Evolutionary conservation across 2,797 vertebrate genomes (phyloP), one percentile per base, ranked within the genome.

Genomic region (Glyptemys insculpta): DNA sequence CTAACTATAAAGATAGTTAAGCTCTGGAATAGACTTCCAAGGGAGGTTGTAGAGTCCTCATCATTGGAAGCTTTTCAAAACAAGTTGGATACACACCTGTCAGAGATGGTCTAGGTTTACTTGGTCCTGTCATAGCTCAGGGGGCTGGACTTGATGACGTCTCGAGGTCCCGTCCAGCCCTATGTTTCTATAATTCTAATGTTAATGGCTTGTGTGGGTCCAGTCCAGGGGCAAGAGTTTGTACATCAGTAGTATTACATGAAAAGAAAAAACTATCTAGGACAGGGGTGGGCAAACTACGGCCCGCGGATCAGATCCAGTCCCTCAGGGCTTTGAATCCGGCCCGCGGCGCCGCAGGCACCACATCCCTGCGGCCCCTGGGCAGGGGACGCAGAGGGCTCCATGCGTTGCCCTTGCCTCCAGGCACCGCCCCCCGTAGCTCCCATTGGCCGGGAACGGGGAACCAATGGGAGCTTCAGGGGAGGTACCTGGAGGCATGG

Each of bases 201-300:
- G 19, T 68, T 37, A 68, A 37, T 37, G 8, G 10, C 65, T 68
- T 37, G n/a, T 37, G n/a, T 23, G 19, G n/a, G 65, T 68, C 4
- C n/a, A 68, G 50, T 82, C 62, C 86, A 95, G 95, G 82, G 83
- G 29, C 84, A 95, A 94, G 56, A 93, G 79, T 72, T 56, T 81
- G 9, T 50, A 74, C 8, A n/a, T 90, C 8, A 78, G 57, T 79
- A 88, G 50, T 83, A 91, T 31, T 88, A 86, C 8, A 65, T 15
- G 12, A 72, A 88, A 91, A 90, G 47, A 78, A 90, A 78, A 90
- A 68, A 68, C 65, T 68, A 68, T 37, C n/a, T 4, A 56, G 6
- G 37, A 88, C 50, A 50, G 50, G 15, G 14, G 15, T 50, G 50
- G 15, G 14, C 50, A 50, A 50, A 50, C 50, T 50, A 50, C 14